A percentile compares a stretch with the other conserved stretches of the same genome.
Evolutionary conservation across 2,797 vertebrate genomes (phyloP).

Genomic region (Anabacerthia variegaticeps): DNA sequence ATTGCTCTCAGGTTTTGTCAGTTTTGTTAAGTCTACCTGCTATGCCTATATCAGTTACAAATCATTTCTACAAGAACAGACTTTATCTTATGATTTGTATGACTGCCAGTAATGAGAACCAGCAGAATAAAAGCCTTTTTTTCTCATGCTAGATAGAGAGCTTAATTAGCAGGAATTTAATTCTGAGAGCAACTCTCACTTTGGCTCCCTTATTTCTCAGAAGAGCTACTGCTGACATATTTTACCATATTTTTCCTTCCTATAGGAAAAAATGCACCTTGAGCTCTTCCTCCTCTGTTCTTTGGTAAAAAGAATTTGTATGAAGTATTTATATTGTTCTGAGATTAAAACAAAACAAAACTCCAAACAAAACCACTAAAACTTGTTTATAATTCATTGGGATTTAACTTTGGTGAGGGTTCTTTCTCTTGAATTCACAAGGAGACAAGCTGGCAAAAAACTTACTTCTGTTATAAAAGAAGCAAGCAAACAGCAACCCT

Average conservation of each 20-base stretch:
- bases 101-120: neutral
- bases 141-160: neutral
- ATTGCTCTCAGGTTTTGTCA: neutral
- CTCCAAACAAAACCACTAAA: neutral
- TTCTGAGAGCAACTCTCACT: neutral
- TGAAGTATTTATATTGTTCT: neutral
- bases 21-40: neutral
- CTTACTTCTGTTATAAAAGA: neutral
- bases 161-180: slow-evolving; percentile 6
- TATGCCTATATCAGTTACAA: neutral
- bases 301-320: neutral
- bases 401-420: neutral
- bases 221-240: neutral
- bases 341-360: neutral
- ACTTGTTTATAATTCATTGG: neutral
- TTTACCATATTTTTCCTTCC: neutral
- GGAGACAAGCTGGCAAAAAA: neutral
- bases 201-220: neutral
- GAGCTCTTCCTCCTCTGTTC: neutral
- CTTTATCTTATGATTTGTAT: neutral
- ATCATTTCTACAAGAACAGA: neutral
- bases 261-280: neutral
- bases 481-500: neutral
- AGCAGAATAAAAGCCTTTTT: neutral
- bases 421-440: neutral